Evolutionary conservation across 1,140 invertebrate genomes (phyloP), one percentile per base, ranked within the genome.

Genomic region (Cydia fagiglandana): DNA sequence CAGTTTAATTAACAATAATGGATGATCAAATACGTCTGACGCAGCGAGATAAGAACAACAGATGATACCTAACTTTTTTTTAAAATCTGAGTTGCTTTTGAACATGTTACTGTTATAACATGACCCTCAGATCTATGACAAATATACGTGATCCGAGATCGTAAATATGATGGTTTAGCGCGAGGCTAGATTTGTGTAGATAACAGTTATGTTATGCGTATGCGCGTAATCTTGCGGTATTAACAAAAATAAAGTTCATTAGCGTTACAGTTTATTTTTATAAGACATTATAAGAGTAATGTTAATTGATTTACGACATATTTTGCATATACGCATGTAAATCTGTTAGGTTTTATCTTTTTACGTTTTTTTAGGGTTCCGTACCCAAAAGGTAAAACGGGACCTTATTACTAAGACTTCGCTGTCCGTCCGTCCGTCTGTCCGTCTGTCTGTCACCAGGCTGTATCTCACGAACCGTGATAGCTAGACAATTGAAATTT

Each of bases 211-310:
- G 2, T 24, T 24, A 61, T 12, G 56, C n/a, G 10, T 12, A 20
- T 17, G 12, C n/a, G n/a, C 50, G n/a, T 53, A 53, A 53, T 61
- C 56, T 61, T 24, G 56, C 17, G 56, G 20, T 24, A 24, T 61
- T 24, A 61, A 24, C 20, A 61, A 61, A 61, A 61, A 61, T 24
- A 61, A 61, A 61, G 20, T 61, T 50, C 47, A 17, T 53, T 53
- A n/a, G n/a, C 50, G n/a, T 53, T 61, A 12, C 56, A n/a, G 17
- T 24, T 24, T 61, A 61, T 61, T 20, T 61, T 61, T 61, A 61
- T n/a, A 61, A 10, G 56, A 53, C 13, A n/a, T 47, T 13, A 1
- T 15, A 15, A 53, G 50, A 53, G 4, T 4, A 53, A 45, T 45
- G 41, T 45, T 13, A 15, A 47, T 47, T 47, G 12, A 15, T 47